A percentile compares a stretch with the other conserved stretches of the same genome.
phyloP scores from a whole-genome alignment of 2,113 vertebrate genomes.

The Myrmecophaga tridactyla region DNA sequence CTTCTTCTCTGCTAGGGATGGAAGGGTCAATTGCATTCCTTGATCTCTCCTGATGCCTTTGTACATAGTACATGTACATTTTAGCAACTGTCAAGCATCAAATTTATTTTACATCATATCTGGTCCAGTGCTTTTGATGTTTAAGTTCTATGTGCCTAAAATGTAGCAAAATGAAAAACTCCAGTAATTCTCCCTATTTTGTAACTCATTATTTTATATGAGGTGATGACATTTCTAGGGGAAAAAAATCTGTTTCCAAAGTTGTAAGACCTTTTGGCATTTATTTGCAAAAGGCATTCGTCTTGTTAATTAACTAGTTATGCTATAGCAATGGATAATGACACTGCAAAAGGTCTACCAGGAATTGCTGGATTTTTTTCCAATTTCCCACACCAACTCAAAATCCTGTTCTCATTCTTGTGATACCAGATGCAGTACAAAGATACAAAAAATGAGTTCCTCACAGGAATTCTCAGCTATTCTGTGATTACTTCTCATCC shows the following conservation, averaged over 20 bases:
- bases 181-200: background rate
- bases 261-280: background rate
- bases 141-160: background rate
- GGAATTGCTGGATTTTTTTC: background rate
- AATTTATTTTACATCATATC: background rate
- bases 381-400: background rate
- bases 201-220: background rate
- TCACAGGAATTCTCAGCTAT: slow-evolving; percentile 1
- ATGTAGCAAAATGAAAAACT: background rate
- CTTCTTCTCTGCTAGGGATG: background rate
- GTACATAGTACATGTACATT: background rate
- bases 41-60: background rate
- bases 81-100: background rate
- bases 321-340: background rate
- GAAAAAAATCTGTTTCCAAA: background rate
- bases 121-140: background rate
- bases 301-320: background rate
- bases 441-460: background rate
- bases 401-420: background rate
- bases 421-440: background rate
- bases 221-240: background rate
- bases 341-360: background rate
- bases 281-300: background rate
- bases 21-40: background rate
- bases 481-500: slow-evolving; percentile 8